Evolutionary conservation across 2,113 vertebrate genomes (phyloP).

Genomic region (Serinus canaria): DNA sequence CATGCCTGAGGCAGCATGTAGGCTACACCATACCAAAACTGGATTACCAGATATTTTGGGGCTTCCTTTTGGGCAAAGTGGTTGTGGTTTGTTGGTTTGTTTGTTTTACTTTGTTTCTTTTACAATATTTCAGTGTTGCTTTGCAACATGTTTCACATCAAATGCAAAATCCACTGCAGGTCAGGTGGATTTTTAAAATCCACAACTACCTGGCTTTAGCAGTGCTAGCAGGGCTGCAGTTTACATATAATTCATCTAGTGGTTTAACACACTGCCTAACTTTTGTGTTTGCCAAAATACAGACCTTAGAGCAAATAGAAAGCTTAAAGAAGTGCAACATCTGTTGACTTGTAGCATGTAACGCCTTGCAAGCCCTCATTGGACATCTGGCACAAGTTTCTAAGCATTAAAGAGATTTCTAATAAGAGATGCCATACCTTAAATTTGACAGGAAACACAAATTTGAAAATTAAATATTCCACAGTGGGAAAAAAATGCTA

Average conservation of each 20-base stretch:
- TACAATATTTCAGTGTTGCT: background rate
- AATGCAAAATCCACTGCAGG: background rate
- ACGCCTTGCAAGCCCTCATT: background rate
- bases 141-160: background rate
- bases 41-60: background rate
- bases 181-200: background rate
- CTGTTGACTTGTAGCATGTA: background rate
- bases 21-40: background rate
- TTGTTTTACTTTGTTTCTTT: background rate
- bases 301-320: background rate
- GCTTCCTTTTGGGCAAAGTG: background rate
- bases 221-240: background rate
- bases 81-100: background rate
- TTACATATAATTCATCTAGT: background rate
- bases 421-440: background rate
- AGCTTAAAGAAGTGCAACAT: background rate
- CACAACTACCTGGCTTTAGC: background rate
- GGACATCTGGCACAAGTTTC: background rate
- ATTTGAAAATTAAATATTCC: background rate
- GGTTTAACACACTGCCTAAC: background rate
- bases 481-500: background rate
- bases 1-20: background rate
- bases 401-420: background rate
- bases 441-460: background rate
- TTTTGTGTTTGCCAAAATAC: background rate